Base-by-base conservation (phyloP, 2,113 vertebrate species). In the Neofelis nebulosa region DNA sequence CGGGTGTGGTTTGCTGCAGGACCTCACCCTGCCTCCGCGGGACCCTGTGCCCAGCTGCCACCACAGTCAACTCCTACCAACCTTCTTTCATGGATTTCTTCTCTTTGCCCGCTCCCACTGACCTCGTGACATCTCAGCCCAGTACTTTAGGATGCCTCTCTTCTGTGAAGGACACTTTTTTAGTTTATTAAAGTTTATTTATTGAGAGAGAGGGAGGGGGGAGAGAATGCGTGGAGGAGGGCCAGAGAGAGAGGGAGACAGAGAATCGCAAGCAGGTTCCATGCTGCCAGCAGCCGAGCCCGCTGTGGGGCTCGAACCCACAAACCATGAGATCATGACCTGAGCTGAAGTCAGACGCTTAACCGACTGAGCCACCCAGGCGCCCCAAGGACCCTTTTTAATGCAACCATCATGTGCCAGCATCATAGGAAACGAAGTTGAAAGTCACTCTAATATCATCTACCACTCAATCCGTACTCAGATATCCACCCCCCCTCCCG, bases 21-120 rank as follows among this genome's bases (percentile, higher is more conserved):
- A 7, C 33, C 16, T 21, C 4, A 3, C 21, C 83, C 41, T 7
- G 12, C 41, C 27, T 33, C 4, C 0, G 2, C 15, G 15, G 41
- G 13, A n/a, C 14, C 2, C 45, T 4, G 29, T 6, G 38, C 31
- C 33, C 73, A 7, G 78, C 65, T 29, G 31, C 81, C 13, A 25
- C 21, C 21, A 3, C 4, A 3, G 4, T 45, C 45, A 38, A 4
- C 41, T 57, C 21, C 52, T 0, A 2, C 66, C 31, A 21, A 19
- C 19, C 9, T 63, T 36, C 10, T 52, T 29, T 27, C 65, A 4
- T 31, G 38, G 8, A 36, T 57, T 69, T 29, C 23, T 19, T 63
- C 63, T 73, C 7, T 36, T 23, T 4, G 31, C 1, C 31, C 71
- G 15, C 29, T 31, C 33, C 21, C 21, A 6, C 52, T 48, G 33